Conservation (phyloP, 2,797 vertebrate species). For the Hemitrygon akajei region DNA sequence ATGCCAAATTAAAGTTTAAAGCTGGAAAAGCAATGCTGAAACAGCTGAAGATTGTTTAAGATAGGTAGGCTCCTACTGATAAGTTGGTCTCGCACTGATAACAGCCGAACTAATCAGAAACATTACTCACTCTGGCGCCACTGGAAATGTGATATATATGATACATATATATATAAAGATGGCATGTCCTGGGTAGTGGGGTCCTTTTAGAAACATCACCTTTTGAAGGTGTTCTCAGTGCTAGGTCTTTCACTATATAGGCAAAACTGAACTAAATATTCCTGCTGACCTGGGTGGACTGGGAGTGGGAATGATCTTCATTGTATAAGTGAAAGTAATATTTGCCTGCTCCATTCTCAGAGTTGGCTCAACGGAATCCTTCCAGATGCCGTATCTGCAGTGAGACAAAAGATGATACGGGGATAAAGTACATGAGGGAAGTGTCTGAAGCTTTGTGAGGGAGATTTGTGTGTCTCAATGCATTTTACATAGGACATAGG, state of each 20-base stretch:
- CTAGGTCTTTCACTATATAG: neutral
- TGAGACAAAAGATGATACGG: neutral
- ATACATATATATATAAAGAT: too few species aligned
- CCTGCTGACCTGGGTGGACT: neutral
- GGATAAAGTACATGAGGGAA: neutral
- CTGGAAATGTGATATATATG: neutral
- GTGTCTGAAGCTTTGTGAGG: neutral
- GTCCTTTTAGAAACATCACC: too few species aligned
- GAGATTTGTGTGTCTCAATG: neutral
- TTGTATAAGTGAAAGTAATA: neutral
- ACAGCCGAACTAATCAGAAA: neutral
- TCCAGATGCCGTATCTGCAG: neutral
- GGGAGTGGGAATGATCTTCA: neutral
- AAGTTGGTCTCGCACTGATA: slow-evolving; percentile 27
- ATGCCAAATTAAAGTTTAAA: neutral
- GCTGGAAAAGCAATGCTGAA: neutral
- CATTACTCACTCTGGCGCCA: slow-evolving; percentile 4
- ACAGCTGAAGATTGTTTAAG: neutral
- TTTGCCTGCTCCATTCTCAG: neutral
- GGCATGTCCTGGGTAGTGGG: too few species aligned
- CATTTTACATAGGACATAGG: neutral
- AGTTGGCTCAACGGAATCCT: neutral
- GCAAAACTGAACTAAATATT: neutral
- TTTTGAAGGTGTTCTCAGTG: neutral
- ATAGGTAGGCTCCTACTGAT: slow-evolving; percentile 4